These are phyloP conservation scores for Mystacornis crossleyi DNA, from an alignment of 2,113 vertebrate genomes.

Conservation along the genomic window DNA sequence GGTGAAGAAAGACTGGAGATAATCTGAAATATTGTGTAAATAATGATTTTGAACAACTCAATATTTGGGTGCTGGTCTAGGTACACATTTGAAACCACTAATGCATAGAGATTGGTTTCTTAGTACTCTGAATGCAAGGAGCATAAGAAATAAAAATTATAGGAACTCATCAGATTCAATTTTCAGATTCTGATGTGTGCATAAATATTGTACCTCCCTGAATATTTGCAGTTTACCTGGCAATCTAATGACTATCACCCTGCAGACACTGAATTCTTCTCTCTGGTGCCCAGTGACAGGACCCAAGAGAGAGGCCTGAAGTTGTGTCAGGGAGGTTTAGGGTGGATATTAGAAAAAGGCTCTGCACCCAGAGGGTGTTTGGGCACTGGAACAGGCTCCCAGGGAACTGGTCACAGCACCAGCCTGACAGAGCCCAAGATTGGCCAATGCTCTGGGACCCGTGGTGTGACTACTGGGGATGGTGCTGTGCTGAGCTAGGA, in stretches of 20 bases:
- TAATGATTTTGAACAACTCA: neutral
- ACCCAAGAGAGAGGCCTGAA: neutral
- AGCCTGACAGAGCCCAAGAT: neutral
- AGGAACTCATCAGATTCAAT: neutral
- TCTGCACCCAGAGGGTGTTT: neutral
- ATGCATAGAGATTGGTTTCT: neutral
- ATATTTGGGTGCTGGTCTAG: neutral
- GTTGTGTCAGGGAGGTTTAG: neutral
- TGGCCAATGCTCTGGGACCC: neutral
- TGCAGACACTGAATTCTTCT: neutral
- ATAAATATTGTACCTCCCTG: neutral
- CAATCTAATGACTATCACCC: neutral
- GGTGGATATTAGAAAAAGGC: rapidly evolving
- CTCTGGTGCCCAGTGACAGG: neutral
- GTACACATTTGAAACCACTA: neutral
- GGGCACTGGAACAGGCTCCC: neutral
- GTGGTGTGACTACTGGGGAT: rapidly evolving
- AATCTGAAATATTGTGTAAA: neutral
- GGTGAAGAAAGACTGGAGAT: neutral
- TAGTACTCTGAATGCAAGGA: neutral
- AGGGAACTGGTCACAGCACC: neutral
- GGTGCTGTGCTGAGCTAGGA: neutral
- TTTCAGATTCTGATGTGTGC: neutral
- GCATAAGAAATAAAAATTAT: neutral
- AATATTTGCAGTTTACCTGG: neutral